Evolutionary conservation across 2,797 vertebrate species (phyloP).

Genomic region (Gymnothorax javanicus): DNA sequence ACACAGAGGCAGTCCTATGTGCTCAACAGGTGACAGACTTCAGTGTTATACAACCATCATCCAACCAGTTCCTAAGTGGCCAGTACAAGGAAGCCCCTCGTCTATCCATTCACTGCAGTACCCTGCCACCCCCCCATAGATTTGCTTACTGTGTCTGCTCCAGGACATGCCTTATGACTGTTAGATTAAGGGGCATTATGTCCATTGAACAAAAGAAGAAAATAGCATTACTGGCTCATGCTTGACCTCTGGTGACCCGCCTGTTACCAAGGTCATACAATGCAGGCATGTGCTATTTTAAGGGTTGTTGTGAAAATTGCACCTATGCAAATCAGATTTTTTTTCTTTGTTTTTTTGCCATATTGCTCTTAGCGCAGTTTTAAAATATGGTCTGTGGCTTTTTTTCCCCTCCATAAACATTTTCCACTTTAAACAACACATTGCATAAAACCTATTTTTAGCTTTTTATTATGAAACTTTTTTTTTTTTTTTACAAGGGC

Average conservation of each 20-base stretch:
- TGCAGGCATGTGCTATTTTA: neutral
- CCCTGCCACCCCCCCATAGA: slow-evolving; percentile 5
- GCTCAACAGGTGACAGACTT: slow-evolving; percentile 7
- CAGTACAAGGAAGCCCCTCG: neutral
- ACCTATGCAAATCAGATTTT: neutral
- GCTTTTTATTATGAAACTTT: slow-evolving; percentile 33
- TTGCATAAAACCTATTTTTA: slow-evolving; percentile 7
- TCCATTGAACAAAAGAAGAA: slow-evolving; percentile 50
- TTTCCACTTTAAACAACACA: no score
- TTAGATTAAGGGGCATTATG: slow-evolving; percentile 57
- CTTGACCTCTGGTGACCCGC: slow-evolving; percentile 43
- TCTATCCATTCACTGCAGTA: no score
- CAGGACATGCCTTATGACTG: slow-evolving; percentile 14
- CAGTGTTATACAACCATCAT: slow-evolving; percentile 9
- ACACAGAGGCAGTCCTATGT: neutral
- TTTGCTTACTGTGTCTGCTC: slow-evolving; percentile 32
- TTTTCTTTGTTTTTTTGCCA: neutral
- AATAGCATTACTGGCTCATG: slow-evolving; percentile 54
- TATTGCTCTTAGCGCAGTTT: neutral
- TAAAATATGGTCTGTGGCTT: neutral
- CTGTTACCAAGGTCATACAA: slow-evolving; percentile 41
- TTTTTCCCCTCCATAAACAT: neutral
- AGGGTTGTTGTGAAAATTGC: neutral
- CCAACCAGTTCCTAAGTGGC: neutral
- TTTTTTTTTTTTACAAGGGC: slow-evolving; percentile 7